Evolutionary conservation across 2,888 invertebrate genomes (phyloP).

Genomic region (Andrena praecox): DNA sequence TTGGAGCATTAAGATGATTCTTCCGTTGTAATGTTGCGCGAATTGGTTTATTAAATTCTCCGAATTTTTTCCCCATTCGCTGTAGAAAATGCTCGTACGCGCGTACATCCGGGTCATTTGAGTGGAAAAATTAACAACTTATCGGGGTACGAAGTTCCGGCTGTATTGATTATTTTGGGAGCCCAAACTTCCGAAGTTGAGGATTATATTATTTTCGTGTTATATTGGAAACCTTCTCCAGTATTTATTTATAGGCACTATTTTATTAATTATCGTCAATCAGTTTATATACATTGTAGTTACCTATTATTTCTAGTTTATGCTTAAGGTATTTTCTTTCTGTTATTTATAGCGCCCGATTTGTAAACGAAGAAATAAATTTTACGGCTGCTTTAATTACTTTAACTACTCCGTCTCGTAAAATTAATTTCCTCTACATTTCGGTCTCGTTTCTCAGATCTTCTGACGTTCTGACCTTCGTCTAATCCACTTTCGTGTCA

Average conservation of each 20-base stretch:
- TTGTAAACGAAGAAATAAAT: neutral
- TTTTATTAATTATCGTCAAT: neutral
- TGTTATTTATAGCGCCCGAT: neutral
- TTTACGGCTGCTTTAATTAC: neutral
- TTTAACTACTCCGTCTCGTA: neutral
- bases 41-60: neutral
- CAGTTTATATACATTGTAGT: neutral
- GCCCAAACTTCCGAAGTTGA: neutral
- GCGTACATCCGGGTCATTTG: neutral
- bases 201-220: neutral
- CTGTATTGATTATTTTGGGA: conserved; percentile 9
- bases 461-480: conserved; percentile 33
- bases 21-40: neutral
- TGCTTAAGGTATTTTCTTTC: neutral
- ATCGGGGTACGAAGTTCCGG: neutral
- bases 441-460: conserved; percentile 19
- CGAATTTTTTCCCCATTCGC: too few relatives aligned
- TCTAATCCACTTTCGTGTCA: conserved; percentile 17
- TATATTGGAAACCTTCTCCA: neutral
- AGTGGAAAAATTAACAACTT: neutral
- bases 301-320: neutral
- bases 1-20: neutral
- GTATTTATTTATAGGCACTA: neutral
- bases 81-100: neutral
- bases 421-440: conserved; percentile 1